Percentiles rank a stretch among this genome's conserved stretches.
Evolutionary conservation across 1,140 invertebrate genomes (phyloP).

Genomic region (Monomorium pharaonis): DNA sequence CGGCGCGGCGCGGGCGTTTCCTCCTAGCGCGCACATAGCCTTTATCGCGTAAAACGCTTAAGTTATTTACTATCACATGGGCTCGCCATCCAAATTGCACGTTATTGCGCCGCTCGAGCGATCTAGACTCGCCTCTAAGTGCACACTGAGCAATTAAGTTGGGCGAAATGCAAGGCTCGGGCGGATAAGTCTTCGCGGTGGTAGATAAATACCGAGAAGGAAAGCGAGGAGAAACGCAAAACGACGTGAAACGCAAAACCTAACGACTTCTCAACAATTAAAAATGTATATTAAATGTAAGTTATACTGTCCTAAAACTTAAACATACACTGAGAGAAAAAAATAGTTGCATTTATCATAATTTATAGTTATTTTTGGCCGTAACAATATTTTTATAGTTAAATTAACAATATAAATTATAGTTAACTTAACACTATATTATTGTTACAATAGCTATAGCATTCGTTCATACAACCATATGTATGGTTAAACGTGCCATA

Average conservation of each 20-base stretch:
- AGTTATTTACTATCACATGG: conserved; percentile 52
- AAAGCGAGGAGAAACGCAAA: neutral
- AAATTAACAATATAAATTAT: too few species aligned
- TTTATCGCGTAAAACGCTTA: conserved; percentile 49
- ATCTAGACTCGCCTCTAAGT: conserved; percentile 38
- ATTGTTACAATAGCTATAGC: too few species aligned
- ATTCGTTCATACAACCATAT: too few species aligned
- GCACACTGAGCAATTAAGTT: conserved; percentile 37
- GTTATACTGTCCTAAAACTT: too few species aligned
- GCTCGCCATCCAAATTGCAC: conserved; percentile 49
- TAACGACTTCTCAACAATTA: neutral
- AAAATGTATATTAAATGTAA: neutral
- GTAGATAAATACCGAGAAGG: conserved; percentile 6
- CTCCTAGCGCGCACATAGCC: neutral
- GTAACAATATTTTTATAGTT: too few species aligned
- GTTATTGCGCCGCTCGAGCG: conserved; percentile 34
- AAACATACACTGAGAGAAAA: too few species aligned
- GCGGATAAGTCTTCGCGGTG: neutral
- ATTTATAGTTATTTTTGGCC: too few species aligned
- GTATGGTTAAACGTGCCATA: too few species aligned
- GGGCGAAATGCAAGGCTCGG: conserved; percentile 18
- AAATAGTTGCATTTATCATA: too few species aligned
- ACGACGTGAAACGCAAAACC: neutral
- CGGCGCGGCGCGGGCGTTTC: conserved; percentile 15
- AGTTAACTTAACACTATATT: too few species aligned